Base-by-base conservation (phyloP, 2,113 vertebrate genomes). In the Pongo abelii region DNA sequence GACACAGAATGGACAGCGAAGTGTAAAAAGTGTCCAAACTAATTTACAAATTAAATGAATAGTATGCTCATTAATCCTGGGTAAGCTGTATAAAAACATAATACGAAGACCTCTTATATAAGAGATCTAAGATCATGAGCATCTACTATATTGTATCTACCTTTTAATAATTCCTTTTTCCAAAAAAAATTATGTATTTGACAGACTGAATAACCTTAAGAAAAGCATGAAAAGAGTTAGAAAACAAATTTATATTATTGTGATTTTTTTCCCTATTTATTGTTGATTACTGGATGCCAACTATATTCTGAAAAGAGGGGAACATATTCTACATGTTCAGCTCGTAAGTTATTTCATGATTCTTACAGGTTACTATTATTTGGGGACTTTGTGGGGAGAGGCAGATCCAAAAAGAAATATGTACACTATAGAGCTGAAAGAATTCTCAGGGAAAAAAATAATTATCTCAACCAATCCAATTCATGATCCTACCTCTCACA, bases 1-100 rank as follows among this genome's bases (percentile, higher is more conserved):
- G 97, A 95, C 70, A 17, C 61, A 98, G 96, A 97, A 97, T 59
- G 43, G 74, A 35, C 89, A 97, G 61, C 55, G 88, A 92, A 96
- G n/a, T 38, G 3, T 83, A 14, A 55, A 43, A 13, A 95, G n/a
- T 96, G 96, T 85, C 32, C 38, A n/a, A 32, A 87, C 89, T 96
- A 95, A 96, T 95, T 97, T 96, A 97, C 46, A 92, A 97, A 87
- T 38, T 13, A 96, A 74, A 35, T 10, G 95, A 97, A 90, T 70
- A 25, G 43, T 32, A 38, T 40, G 79, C 92, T 94, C 46, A 96
- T 25, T 69, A 50, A 97, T 27, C 70, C 70, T 79, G 38, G 55
- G 20, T 94, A 93, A 85, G 6, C 35, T 48, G 67, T 23, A 57
- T 93, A 96, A 84, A 98, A 97, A 23, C 0, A 0, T 32, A 72